A percentile compares a stretch with the other conserved stretches of the same genome.
Evolutionary conservation across 2,888 invertebrate genomes (phyloP).

Genomic region (Chaitophorus viminalis): DNA sequence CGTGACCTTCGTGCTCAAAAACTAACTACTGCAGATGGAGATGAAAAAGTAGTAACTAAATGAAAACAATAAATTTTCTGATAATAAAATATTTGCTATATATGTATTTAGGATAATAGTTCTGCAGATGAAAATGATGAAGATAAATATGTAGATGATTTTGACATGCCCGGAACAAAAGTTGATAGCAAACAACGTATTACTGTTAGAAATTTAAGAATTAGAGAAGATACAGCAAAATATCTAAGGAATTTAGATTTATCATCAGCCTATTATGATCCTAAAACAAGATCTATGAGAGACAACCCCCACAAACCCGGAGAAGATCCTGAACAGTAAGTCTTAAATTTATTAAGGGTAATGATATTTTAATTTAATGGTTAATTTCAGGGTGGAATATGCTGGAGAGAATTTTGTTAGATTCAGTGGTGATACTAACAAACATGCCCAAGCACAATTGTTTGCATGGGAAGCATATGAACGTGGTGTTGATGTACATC

Average conservation of each 20-base stretch:
- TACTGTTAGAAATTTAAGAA: conserved; percentile 96
- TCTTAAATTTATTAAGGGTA: conserved; percentile 61
- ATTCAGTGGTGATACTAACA: conserved; percentile 91
- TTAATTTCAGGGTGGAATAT: conserved; percentile 75
- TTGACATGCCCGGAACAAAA: conserved; percentile 99
- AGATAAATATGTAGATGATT: conserved; percentile 91
- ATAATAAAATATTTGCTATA: neutral
- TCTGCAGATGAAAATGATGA: conserved; percentile 84
- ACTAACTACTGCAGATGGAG: conserved; percentile 72
- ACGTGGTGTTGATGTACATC: conserved; percentile 91
- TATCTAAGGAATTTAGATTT: conserved; percentile 96
- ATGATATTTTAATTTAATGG: conserved; percentile 3
- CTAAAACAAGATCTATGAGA: conserved; percentile 98
- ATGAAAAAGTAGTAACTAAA: conserved; percentile 64
- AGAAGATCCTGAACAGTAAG: conserved; percentile 72
- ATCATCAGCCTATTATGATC: conserved; percentile 98
- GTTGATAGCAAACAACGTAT: conserved; percentile 99
- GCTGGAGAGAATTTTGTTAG: conserved; percentile 96
- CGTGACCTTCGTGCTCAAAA: conserved; percentile 90
- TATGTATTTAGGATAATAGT: conserved; percentile 44
- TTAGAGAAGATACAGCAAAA: conserved; percentile 98
- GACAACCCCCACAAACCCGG: conserved; percentile 85
- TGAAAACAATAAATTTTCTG: neutral
- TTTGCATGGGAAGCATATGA: conserved; percentile 98
- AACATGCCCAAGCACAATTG: conserved; percentile 89